Evolutionary conservation across 2,888 invertebrate species (phyloP).

Genomic region (Prosapia bicincta): DNA sequence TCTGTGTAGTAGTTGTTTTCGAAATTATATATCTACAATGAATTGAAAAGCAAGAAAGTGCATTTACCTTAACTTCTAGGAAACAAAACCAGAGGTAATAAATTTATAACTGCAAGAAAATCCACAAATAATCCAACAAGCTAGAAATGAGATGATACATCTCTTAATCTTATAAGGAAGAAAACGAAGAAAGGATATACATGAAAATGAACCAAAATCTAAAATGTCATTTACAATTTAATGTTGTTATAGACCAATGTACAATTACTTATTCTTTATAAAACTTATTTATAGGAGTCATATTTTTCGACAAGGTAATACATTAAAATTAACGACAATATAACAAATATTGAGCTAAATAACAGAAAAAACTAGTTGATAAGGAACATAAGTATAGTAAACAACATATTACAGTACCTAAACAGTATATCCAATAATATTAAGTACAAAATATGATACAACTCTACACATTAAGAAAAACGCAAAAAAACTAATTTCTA

Average conservation of each 20-base stretch:
- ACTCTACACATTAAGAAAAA: background rate
- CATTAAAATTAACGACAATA: background rate
- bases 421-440: background rate
- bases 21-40: too few relatives aligned
- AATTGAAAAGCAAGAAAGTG: too few relatives aligned
- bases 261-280: background rate
- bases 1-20: too few relatives aligned
- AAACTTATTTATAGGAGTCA: background rate
- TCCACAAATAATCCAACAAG: too few relatives aligned
- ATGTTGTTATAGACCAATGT: background rate
- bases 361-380: background rate
- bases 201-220: background rate
- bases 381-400: background rate
- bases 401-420: background rate
- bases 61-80: background rate
- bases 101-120: too few relatives aligned
- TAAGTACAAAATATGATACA: background rate
- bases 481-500: background rate
- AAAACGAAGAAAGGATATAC: too few relatives aligned
- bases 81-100: background rate
- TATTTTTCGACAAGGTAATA: background rate
- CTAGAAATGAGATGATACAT: background rate
- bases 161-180: background rate
- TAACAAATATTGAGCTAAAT: background rate
- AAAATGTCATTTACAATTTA: background rate